A percentile compares a stretch with the other conserved stretches of the same genome.
Conservation (phyloP, 2,797 vertebrate species). For the Gouania willdenowi region DNA sequence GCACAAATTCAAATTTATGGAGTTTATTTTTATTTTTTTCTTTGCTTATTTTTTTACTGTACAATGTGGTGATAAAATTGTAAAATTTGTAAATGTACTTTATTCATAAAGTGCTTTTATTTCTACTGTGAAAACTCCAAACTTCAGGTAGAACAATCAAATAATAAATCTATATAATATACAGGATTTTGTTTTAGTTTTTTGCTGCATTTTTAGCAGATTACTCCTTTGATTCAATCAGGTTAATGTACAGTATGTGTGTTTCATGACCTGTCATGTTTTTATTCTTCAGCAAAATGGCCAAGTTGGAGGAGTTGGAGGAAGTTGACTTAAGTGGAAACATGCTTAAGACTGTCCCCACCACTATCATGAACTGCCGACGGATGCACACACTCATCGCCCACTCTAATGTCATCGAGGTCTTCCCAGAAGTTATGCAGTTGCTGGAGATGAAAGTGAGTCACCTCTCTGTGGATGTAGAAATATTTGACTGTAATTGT, state of each 20-base stretch:
- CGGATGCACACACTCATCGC: conserved; percentile 94
- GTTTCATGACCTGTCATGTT: neutral
- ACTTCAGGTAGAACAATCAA: too few species aligned
- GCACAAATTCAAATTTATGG: neutral
- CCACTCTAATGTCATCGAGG: conserved; percentile 94
- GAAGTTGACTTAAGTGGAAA: conserved; percentile 96
- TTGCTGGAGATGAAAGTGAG: conserved; percentile 94
- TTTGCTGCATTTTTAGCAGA: too few species aligned
- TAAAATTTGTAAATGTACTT: too few species aligned
- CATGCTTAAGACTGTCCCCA: conserved; percentile 93
- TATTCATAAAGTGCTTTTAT: too few species aligned
- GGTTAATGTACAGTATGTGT: neutral
- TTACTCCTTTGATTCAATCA: too few species aligned
- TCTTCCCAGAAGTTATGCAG: conserved; percentile 97
- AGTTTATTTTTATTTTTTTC: neutral
- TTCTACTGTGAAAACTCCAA: too few species aligned
- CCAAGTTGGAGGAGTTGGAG: conserved; percentile 94
- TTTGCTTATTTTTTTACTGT: too few species aligned
- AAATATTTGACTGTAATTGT: too few species aligned
- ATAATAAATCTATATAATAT: too few species aligned
- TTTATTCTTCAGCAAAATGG: conserved; percentile 88
- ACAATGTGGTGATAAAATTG: too few species aligned
- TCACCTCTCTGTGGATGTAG: too few species aligned
- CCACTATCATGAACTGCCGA: conserved; percentile 91
- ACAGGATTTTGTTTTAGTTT: too few species aligned